Evolutionary conservation across 2,888 invertebrate genomes (phyloP), one percentile per base, ranked within the genome.

Genomic region (Cantharis flavilabris): DNA sequence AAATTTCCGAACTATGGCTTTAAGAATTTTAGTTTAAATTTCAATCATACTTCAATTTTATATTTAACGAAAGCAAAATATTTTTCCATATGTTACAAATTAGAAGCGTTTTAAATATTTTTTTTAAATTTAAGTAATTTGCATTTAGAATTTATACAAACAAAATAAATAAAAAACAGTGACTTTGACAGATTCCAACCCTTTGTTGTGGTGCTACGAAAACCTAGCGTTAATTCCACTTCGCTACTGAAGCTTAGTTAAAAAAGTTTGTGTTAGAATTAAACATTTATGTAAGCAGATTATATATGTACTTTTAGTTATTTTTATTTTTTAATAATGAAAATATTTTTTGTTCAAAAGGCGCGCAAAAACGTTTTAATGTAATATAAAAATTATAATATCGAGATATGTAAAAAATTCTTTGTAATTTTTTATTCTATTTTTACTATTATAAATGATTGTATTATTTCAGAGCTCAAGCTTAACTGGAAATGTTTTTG

Each of bases 191-290:
- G 65, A 67, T 67, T 67, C 65, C 65, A 67, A 67, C 65, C 65
- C 65, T 26, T 67, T 67, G 65, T 67, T 67, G 65, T 67, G 65
- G 65, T 26, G 20, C 65, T 67, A 67, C 65, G 65, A 67, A 67
- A 67, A 67, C 65, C 65, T 67, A 67, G 26, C 65, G 65, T 67
- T 67, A 67, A 67, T 67, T 67, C 65, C 65, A 67, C 65, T 67
- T 67, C 65, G 65, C 65, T 67, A 67, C 65, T 67, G 65, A 67
- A 67, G 65, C 65, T 67, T 67, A 67, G 65, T 67, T 67, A 67
- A 67, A 67, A 67, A 67, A 67, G 65, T 67, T 67, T 26, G 65
- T 67, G 65, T 67, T 67, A 67, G 65, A 67, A 67, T 67, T 67
- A 23, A 67, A 67, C 65, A 67, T 67, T 67, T 67, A 67, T 67